phyloP scores from a whole-genome alignment of 2,113 vertebrate genomes.

The Furnarius figulus region DNA sequence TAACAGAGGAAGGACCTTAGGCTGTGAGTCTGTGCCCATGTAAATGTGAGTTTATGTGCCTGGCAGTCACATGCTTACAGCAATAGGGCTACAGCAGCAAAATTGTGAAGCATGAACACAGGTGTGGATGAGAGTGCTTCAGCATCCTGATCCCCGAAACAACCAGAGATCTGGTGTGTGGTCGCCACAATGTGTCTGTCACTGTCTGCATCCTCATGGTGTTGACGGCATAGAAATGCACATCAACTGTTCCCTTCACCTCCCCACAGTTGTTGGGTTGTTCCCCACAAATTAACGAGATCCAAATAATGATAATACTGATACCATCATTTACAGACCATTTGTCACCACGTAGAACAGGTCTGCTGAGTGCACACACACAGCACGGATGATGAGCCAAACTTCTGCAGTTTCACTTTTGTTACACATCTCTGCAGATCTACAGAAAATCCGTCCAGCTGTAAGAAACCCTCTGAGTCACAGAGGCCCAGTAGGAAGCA shows the following conservation, averaged over 20 bases:
- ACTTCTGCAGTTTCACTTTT: background rate
- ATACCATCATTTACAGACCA: background rate
- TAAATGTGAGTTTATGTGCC: fast-evolving
- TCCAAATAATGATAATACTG: background rate
- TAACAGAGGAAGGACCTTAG: background rate
- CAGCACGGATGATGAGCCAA: background rate
- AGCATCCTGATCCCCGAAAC: background rate
- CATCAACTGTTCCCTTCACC: fast-evolving
- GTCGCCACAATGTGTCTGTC: background rate
- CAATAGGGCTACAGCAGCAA: background rate
- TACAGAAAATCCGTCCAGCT: fast-evolving
- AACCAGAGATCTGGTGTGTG: background rate
- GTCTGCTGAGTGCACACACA: background rate
- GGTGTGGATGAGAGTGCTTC: background rate
- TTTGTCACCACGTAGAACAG: fast-evolving
- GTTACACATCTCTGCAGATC: background rate
- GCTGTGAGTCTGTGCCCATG: background rate
- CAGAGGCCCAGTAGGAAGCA: background rate
- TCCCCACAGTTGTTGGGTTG: background rate
- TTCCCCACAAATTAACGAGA: background rate
- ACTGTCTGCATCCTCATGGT: background rate
- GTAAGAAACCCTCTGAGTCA: background rate
- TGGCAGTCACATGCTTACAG: background rate
- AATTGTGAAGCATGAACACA: fast-evolving
- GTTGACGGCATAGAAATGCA: background rate